phyloP scores from a whole-genome alignment of 1,140 invertebrate genomes.

The Helicoverpa zea region DNA sequence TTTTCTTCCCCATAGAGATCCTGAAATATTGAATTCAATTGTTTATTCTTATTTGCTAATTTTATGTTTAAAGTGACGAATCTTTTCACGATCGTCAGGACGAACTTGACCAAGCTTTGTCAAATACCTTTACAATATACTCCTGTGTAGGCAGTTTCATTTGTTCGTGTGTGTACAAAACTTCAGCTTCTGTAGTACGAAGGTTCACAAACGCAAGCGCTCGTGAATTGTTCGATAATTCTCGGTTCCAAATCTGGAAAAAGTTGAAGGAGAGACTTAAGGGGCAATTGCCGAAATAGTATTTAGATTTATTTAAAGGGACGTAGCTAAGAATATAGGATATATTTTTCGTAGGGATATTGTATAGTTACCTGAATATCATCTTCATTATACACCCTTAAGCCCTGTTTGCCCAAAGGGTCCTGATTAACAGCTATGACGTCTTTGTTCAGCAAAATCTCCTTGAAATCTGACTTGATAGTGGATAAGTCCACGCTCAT shows the following conservation, averaged over 20 bases:
- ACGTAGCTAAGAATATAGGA: too few species aligned
- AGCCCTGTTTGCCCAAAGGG: conserved; percentile 88
- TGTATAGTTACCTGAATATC: not conserved
- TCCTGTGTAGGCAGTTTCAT: conserved; percentile 82
- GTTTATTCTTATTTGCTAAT: not conserved
- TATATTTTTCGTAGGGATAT: too few species aligned
- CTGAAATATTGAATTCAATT: conserved; percentile 52
- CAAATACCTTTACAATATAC: conserved; percentile 83
- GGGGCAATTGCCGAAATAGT: not conserved
- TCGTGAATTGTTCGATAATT: conserved; percentile 79
- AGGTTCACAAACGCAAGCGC: conserved; percentile 88
- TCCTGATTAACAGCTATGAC: conserved; percentile 95
- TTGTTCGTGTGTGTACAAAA: conserved; percentile 85
- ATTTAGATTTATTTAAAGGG: too few species aligned
- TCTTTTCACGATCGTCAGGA: too few species aligned
- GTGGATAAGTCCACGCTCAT: conserved; percentile 95
- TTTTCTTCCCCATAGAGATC: conserved; percentile 72
- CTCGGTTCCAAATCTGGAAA: conserved; percentile 68
- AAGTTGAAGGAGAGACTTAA: not conserved
- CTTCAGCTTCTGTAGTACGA: conserved; percentile 86
- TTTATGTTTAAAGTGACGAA: too few species aligned
- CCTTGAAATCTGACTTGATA: conserved; percentile 91
- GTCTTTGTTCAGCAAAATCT: conserved; percentile 92
- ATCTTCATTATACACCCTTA: conserved; percentile 61
- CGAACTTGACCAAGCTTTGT: too few species aligned